phyloP scores from a whole-genome alignment of 2,113 vertebrate species.

The Eolophus roseicapilla region DNA sequence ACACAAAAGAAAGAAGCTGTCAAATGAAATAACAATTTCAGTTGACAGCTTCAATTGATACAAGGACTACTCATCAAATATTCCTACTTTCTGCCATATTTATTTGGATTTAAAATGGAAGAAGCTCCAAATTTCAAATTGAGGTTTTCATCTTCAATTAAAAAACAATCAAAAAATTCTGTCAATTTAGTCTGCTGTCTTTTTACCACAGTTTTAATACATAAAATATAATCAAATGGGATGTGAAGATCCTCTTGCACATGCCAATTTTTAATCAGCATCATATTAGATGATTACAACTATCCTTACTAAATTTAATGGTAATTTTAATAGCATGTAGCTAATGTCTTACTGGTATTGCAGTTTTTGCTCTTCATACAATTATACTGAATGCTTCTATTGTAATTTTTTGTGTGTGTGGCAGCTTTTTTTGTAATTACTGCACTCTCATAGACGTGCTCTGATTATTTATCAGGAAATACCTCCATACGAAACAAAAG shows the following conservation, averaged over 20 bases:
- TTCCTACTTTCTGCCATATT: neutral
- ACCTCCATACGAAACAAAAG: conserved; percentile 97
- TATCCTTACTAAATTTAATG: neutral
- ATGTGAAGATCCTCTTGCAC: neutral
- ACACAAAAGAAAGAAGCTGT: neutral
- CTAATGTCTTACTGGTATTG: neutral
- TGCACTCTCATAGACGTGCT: neutral
- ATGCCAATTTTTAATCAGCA: neutral
- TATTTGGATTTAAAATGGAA: neutral
- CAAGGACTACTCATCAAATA: neutral
- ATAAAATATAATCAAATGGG: neutral
- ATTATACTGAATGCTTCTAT: neutral
- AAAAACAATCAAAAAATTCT: neutral
- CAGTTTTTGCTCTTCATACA: neutral
- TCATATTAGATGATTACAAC: neutral
- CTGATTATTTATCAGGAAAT: conserved; percentile 85
- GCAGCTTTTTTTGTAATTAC: neutral
- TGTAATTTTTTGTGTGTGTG: neutral
- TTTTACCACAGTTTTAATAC: neutral
- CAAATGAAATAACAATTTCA: neutral
- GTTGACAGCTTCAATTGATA: neutral
- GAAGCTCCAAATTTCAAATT: neutral
- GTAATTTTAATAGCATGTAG: neutral
- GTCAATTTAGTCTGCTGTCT: neutral
- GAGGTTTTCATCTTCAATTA: neutral